These are phyloP conservation scores for Limnephilus rhombicus DNA, from an alignment of 2,888 invertebrate genomes.

Conservation along the genomic window DNA sequence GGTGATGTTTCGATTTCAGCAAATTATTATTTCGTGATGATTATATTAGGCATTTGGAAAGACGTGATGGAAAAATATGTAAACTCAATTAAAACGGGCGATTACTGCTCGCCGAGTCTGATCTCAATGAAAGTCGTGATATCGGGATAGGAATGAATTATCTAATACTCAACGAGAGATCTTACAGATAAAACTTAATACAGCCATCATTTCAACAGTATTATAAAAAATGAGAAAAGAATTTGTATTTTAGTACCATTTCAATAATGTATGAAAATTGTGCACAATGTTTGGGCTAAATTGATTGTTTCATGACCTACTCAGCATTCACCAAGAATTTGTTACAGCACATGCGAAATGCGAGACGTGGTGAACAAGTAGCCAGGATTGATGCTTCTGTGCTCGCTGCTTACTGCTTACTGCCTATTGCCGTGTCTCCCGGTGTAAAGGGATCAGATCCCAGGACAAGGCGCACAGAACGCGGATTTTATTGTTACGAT, in stretches of 20 bases:
- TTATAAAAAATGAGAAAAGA: neutral
- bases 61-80: neutral
- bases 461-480: constrained; percentile 59
- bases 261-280: neutral
- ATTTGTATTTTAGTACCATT: neutral
- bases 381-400: constrained; percentile 25
- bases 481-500: constrained; percentile 67
- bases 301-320: neutral
- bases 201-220: neutral
- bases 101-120: neutral
- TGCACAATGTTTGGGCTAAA: neutral
- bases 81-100: constrained; percentile 22
- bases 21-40: constrained; percentile 34
- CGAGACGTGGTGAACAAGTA: constrained; percentile 21
- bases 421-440: constrained; percentile 14
- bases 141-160: neutral
- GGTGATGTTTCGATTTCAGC: constrained; percentile 22
- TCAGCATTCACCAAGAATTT: neutral
- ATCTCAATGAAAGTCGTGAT: constrained; percentile 10
- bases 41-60: neutral
- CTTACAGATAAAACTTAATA: neutral
- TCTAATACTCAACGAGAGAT: constrained; percentile 7
- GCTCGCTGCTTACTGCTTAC: neutral
- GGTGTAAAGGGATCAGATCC: constrained; percentile 53
- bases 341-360: neutral